phyloP scores from a whole-genome alignment of 2,797 vertebrate genomes.

The Hyperoplus lanceolatus region DNA sequence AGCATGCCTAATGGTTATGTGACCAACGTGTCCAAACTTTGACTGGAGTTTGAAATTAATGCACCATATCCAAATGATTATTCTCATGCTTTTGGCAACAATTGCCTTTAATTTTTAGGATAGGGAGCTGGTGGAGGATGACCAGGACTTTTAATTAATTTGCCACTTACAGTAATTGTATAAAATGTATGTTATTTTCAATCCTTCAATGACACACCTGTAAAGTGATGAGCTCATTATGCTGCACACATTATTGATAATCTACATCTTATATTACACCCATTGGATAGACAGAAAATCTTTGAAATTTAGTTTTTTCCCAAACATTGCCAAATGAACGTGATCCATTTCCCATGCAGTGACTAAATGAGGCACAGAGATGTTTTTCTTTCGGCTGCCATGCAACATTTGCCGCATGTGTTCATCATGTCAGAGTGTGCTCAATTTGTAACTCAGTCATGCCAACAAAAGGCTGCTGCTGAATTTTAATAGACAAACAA shows the following conservation, averaged over 20 bases:
- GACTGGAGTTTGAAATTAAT: conserved; percentile 25
- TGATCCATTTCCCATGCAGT: neutral
- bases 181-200: neutral
- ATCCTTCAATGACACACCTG: neutral
- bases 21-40: neutral
- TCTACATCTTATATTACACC: neutral
- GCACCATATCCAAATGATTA: neutral
- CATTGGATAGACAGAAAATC: neutral
- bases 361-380: neutral
- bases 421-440: neutral
- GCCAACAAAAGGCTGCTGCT: neutral
- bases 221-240: neutral
- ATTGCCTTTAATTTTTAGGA: neutral
- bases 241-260: neutral
- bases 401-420: neutral
- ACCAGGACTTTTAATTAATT: neutral
- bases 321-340: neutral
- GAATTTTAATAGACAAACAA: too few relatives aligned
- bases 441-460: neutral
- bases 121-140: neutral
- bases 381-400: neutral
- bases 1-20: conserved; percentile 35
- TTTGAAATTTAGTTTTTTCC: neutral
- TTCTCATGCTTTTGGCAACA: neutral
- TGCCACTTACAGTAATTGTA: neutral